phyloP scores from a whole-genome alignment of 2,888 invertebrate genomes.

The Archips crataeganus region DNA sequence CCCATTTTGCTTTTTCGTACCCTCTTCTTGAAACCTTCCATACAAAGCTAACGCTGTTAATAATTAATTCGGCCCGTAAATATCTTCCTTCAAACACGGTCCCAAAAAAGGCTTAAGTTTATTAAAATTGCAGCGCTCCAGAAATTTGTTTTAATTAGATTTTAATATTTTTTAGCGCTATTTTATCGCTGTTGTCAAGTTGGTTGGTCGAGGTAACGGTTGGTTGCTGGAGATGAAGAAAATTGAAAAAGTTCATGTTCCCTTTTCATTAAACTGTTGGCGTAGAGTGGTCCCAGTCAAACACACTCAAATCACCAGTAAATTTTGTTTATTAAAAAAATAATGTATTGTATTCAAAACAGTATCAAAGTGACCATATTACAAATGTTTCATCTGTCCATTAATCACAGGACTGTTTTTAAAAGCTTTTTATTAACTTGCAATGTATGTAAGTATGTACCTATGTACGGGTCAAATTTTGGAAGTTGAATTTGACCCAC shows the following conservation, averaged over 20 bases:
- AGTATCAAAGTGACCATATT: too few relatives aligned
- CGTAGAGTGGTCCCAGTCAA: slow-evolving; percentile 2
- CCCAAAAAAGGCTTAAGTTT: slow-evolving; percentile 23
- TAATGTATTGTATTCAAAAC: too few relatives aligned
- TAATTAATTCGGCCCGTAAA: slow-evolving; percentile 9
- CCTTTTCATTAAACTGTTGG: neutral
- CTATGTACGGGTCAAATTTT: too few relatives aligned
- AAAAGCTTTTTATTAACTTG: too few relatives aligned
- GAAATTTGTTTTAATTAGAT: slow-evolving; percentile 15
- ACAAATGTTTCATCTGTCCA: too few relatives aligned
- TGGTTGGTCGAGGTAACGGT: neutral
- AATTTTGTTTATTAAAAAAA: too few relatives aligned
- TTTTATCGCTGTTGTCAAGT: slow-evolving; percentile 1
- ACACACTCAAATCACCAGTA: neutral
- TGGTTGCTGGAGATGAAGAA: neutral
- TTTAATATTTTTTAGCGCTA: slow-evolving; percentile 14
- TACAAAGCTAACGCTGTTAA: slow-evolving; percentile 3
- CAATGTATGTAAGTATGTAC: too few relatives aligned
- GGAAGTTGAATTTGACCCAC: too few relatives aligned
- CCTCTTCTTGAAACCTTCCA: slow-evolving; percentile 2
- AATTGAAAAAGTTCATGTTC: slow-evolving; percentile 3
- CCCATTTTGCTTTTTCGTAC: slow-evolving; percentile 13
- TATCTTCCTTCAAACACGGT: slow-evolving; percentile 18
- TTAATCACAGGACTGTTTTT: too few relatives aligned
- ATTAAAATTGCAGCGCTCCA: slow-evolving; percentile 14